phyloP scores from a whole-genome alignment of 2,888 invertebrate genomes.

The Ephialtes manifestator region DNA sequence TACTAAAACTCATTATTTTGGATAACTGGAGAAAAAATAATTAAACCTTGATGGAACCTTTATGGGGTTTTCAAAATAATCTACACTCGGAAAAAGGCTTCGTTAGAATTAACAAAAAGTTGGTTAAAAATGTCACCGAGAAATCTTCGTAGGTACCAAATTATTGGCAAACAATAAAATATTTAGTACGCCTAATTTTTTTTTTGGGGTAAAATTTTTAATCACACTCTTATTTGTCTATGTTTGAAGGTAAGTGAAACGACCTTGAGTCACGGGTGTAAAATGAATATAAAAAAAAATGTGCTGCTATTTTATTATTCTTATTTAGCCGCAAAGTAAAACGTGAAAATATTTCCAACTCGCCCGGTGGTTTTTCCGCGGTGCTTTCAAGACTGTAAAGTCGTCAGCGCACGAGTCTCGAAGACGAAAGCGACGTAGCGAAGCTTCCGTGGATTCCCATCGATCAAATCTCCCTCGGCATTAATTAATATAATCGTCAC shows the following conservation, averaged over 20 bases:
- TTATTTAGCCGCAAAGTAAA: slow-evolving; percentile 21
- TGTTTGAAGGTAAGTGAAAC: too few relatives aligned
- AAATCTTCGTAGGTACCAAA: too few relatives aligned
- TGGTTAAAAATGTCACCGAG: too few relatives aligned
- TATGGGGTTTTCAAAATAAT: too few relatives aligned
- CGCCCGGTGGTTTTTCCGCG: slow-evolving; percentile 47
- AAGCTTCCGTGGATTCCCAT: slow-evolving; percentile 65
- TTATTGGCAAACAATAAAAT: too few relatives aligned
- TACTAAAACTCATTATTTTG: not conserved
- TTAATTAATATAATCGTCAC: slow-evolving; percentile 74
- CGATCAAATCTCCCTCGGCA: slow-evolving; percentile 68
- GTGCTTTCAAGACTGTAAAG: slow-evolving; percentile 17
- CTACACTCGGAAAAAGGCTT: too few relatives aligned
- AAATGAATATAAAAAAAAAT: not conserved
- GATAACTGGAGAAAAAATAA: not conserved
- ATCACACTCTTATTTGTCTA: too few relatives aligned
- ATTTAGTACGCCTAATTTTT: too few relatives aligned
- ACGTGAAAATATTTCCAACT: slow-evolving; percentile 62
- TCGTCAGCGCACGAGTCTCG: slow-evolving; percentile 45
- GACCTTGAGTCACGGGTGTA: not conserved
- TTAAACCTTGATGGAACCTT: not conserved
- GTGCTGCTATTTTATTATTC: not conserved
- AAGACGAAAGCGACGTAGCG: slow-evolving; percentile 27
- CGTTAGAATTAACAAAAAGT: too few relatives aligned
- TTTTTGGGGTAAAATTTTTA: too few relatives aligned